phyloP scores from a whole-genome alignment of 1,140 invertebrate species.

The Formica exsecta region DNA sequence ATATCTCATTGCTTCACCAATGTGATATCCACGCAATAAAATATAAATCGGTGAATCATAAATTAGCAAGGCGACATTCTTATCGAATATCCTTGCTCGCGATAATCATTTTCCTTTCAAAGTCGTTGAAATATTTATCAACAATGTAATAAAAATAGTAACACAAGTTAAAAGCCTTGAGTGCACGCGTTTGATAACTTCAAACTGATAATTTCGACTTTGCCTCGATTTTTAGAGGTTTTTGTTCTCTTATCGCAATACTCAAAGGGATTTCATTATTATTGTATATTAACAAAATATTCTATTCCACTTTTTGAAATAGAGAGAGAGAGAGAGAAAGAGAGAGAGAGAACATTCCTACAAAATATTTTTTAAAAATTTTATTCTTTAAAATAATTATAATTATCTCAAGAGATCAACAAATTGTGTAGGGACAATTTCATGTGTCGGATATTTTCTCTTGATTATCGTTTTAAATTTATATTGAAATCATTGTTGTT shows the following conservation, averaged over 20 bases:
- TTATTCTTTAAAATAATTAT: neutral
- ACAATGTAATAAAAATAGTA: neutral
- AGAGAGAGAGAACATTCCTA: neutral
- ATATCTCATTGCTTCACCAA: neutral
- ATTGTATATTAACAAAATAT: neutral
- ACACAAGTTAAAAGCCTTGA: neutral
- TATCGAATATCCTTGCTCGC: neutral
- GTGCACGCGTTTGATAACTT: neutral
- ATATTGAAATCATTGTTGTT: neutral
- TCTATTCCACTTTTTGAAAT: neutral
- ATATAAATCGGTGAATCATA: neutral
- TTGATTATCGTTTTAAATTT: neutral
- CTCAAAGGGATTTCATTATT: neutral
- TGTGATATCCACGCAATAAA: neutral
- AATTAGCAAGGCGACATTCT: neutral
- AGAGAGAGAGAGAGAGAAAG: neutral
- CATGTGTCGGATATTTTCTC: neutral
- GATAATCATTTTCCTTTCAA: neutral
- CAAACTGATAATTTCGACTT: neutral
- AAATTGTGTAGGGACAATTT: neutral
- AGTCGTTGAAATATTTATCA: conserved; percentile 20
- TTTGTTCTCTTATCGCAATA: neutral
- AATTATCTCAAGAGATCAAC: neutral
- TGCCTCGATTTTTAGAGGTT: neutral
- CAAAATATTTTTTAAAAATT: neutral